Conservation (phyloP, 1,140 invertebrate species). For the Eriosoma lanigerum region DNA sequence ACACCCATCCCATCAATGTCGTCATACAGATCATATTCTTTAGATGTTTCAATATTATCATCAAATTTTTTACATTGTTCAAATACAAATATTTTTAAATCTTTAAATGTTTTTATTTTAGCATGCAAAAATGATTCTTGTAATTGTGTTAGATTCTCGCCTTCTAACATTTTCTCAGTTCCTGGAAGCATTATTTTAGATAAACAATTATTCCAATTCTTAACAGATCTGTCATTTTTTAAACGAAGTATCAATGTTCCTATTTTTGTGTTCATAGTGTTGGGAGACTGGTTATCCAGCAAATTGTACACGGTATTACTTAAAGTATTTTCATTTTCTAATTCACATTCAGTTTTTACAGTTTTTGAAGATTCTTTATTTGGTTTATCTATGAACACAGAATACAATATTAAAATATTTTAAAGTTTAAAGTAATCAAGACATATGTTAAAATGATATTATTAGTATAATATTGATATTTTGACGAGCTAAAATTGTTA, state of each 20-base stretch:
- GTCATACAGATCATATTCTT: constrained; percentile 64
- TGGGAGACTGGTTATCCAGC: not conserved
- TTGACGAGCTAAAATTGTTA: too few relatives aligned
- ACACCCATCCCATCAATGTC: constrained; percentile 77
- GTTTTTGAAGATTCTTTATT: not conserved
- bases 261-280: constrained; percentile 32
- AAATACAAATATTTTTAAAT: constrained; percentile 26
- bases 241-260: constrained; percentile 18
- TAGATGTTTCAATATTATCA: constrained; percentile 15
- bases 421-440: too few relatives aligned
- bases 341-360: constrained; percentile 8
- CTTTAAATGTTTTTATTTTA: constrained; percentile 41
- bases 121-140: constrained; percentile 1
- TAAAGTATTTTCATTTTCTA: constrained; percentile 35
- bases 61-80: constrained; percentile 40
- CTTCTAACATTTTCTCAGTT: constrained; percentile 42
- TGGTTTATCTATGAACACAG: constrained; percentile 28
- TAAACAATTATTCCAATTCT: constrained; percentile 44
- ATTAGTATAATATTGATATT: too few relatives aligned
- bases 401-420: too few relatives aligned
- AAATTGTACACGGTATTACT: constrained; percentile 37
- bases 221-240: constrained; percentile 26
- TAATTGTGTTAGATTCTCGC: constrained; percentile 21
- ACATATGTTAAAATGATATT: too few relatives aligned
- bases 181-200: constrained; percentile 37